These are phyloP conservation scores for Ylistrum balloti DNA, from an alignment of 1,140 invertebrate species.

Conservation along the genomic window DNA sequence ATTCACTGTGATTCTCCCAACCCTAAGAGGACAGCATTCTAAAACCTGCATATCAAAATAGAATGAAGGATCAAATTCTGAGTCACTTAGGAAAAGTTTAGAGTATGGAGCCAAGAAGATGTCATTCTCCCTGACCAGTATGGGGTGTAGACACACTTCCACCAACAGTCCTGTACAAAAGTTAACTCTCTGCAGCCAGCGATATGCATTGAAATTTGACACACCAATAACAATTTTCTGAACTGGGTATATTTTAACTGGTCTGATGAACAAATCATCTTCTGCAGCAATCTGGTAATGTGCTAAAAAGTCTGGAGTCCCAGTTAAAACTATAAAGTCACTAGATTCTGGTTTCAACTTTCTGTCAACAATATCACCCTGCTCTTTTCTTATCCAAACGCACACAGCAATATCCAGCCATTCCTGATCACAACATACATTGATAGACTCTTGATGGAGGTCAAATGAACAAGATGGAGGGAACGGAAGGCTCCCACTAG, in stretches of 20 bases:
- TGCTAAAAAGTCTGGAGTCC: slow-evolving; percentile 66
- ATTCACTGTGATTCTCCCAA: slow-evolving; percentile 68
- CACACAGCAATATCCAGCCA: slow-evolving; percentile 46
- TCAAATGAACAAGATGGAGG: slow-evolving; percentile 44
- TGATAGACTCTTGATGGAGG: slow-evolving; percentile 41
- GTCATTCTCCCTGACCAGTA: slow-evolving; percentile 74
- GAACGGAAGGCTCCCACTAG: slow-evolving; percentile 33
- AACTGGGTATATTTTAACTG: slow-evolving; percentile 67
- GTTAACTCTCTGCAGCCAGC: slow-evolving; percentile 68
- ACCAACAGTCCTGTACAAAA: slow-evolving; percentile 69
- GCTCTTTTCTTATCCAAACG: slow-evolving; percentile 46
- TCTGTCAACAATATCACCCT: slow-evolving; percentile 41
- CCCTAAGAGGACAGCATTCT: slow-evolving; percentile 73
- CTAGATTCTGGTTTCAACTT: background rate
- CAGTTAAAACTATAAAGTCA: slow-evolving; percentile 56
- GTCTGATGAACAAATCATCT: slow-evolving; percentile 65
- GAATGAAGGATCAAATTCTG: slow-evolving; percentile 60
- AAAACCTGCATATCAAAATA: slow-evolving; percentile 71
- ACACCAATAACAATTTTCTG: slow-evolving; percentile 78
- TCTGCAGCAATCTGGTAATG: slow-evolving; percentile 70
- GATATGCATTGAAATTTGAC: slow-evolving; percentile 66
- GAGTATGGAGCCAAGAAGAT: slow-evolving; percentile 71
- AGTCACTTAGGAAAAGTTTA: slow-evolving; percentile 63
- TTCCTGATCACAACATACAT: slow-evolving; percentile 47
- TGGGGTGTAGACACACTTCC: slow-evolving; percentile 68